Evolutionary conservation across 2,113 vertebrate genomes (phyloP).

Genomic region (Herpetotheres cachinnans): DNA sequence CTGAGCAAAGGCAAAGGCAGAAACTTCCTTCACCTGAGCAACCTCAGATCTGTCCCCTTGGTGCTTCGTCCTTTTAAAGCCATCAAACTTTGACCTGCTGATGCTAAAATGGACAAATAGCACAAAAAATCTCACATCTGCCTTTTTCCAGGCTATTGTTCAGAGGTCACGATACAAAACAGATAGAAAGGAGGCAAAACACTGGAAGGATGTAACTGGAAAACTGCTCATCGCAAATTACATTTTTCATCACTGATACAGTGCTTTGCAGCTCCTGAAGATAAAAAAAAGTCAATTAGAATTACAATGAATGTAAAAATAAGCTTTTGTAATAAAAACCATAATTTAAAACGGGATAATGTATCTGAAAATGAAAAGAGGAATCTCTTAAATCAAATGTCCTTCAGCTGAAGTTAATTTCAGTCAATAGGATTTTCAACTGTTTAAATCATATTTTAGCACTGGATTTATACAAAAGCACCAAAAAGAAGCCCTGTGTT

Average conservation of each 20-base stretch:
- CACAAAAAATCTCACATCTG: not conserved
- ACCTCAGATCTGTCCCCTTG: not conserved
- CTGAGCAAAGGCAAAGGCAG: constrained; percentile 15
- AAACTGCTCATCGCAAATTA: constrained; percentile 46
- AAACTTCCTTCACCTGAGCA: constrained; percentile 31
- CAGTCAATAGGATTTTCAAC: constrained; percentile 61
- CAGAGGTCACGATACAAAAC: not conserved
- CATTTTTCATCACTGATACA: constrained; percentile 61
- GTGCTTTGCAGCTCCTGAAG: constrained; percentile 43
- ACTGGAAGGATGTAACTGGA: constrained; percentile 21
- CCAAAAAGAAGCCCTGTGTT: not conserved
- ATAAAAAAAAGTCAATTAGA: constrained; percentile 65
- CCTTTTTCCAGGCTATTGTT: not conserved
- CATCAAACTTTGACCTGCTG: constrained; percentile 33
- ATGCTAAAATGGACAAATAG: constrained; percentile 32
- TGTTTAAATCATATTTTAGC: constrained; percentile 54
- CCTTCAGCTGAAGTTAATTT: constrained; percentile 68
- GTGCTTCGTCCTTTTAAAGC: constrained; percentile 21
- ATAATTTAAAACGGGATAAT: constrained; percentile 62
- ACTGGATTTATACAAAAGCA: constrained; percentile 34
- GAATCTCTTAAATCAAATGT: constrained; percentile 65
- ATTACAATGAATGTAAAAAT: constrained; percentile 62
- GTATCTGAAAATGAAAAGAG: constrained; percentile 59
- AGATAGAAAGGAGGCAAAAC: constrained; percentile 18
- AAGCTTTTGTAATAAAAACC: constrained; percentile 65